Percentiles rank a stretch among this genome's conserved stretches.
Conservation (phyloP, 2,888 invertebrate genomes). For the Sclerodermus sp. region DNA sequence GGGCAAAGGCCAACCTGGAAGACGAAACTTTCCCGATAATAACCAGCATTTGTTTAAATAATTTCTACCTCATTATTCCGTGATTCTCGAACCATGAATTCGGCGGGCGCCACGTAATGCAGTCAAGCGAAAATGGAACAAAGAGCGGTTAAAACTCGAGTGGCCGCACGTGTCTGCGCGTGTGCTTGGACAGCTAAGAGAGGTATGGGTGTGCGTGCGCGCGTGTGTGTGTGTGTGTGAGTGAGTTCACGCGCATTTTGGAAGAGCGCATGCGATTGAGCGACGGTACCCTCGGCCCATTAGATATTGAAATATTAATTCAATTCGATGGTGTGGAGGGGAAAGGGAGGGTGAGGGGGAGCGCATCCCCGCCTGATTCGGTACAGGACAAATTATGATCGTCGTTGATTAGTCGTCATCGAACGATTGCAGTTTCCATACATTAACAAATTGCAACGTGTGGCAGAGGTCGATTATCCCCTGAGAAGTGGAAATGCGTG, state of each 20-base stretch:
- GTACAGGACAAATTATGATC: too few relatives aligned
- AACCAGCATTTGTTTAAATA: conserved; percentile 35
- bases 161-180: conserved; percentile 1
- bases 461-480: not conserved
- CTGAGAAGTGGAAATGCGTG: too few relatives aligned
- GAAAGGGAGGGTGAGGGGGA: too few relatives aligned
- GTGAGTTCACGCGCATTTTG: too few relatives aligned
- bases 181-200: not conserved
- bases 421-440: conserved; percentile 8
- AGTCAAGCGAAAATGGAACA: too few relatives aligned
- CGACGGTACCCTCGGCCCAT: conserved; percentile 4
- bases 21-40: conserved; percentile 24
- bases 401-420: not conserved
- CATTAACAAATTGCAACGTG: conserved; percentile 19
- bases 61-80: conserved; percentile 28
- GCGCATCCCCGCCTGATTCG: too few relatives aligned
- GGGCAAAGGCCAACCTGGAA: not conserved
- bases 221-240: too few relatives aligned
- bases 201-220: too few relatives aligned
- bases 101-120: not conserved
- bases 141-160: too few relatives aligned
- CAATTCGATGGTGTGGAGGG: conserved; percentile 3
- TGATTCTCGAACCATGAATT: conserved; percentile 5
- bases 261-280: not conserved
- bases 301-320: conserved; percentile 20